A percentile compares a stretch with the other conserved stretches of the same genome.
These are phyloP conservation scores for Hippolais icterina DNA, from an alignment of 2,113 vertebrate species.

Conservation along the genomic window DNA sequence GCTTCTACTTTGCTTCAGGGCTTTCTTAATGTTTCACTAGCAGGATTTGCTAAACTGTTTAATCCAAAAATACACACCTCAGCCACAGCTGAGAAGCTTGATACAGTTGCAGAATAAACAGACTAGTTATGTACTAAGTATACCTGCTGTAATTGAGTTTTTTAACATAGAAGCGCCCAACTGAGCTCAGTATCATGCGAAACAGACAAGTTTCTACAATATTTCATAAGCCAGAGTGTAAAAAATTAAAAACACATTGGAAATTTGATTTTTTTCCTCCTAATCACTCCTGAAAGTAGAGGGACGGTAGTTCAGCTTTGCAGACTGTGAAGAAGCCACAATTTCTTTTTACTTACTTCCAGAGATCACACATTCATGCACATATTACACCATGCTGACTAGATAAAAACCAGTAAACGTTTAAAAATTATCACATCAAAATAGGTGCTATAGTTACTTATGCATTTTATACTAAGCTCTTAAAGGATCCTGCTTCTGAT, in stretches of 20 bases:
- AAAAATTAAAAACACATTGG: background rate
- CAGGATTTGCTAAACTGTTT: background rate
- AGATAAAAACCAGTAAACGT: background rate
- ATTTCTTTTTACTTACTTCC: background rate
- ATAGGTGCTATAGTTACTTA: background rate
- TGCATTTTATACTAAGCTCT: background rate
- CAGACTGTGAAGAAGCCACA: background rate
- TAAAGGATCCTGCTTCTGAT: background rate
- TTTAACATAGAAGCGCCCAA: background rate
- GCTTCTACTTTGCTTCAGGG: background rate
- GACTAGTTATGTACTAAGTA: background rate
- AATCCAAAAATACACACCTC: constrained; percentile 36
- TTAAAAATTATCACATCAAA: background rate
- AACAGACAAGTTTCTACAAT: background rate
- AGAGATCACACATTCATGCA: background rate
- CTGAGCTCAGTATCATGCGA: background rate
- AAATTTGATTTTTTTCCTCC: background rate
- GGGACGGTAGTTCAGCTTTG: background rate
- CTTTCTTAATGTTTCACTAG: background rate
- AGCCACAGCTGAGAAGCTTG: background rate
- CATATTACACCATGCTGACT: background rate
- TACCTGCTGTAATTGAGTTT: background rate
- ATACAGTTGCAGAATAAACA: background rate
- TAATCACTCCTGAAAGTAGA: background rate
- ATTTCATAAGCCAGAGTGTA: background rate